Percentiles rank a stretch among this genome's conserved stretches.
phyloP scores from a whole-genome alignment of 2,113 vertebrate species.

The Siphamia tubifer region DNA sequence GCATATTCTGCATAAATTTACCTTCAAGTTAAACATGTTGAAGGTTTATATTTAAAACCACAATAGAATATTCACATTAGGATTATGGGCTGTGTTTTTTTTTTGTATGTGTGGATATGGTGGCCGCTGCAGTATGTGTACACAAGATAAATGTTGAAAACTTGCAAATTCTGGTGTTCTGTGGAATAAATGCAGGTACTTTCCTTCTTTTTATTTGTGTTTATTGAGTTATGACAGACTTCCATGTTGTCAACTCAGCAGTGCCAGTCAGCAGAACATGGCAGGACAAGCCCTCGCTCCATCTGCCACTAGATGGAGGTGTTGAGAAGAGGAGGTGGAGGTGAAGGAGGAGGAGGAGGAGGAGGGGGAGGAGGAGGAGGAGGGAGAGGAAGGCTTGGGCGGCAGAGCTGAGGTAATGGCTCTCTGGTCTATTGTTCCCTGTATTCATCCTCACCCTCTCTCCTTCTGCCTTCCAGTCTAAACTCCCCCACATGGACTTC shows the following conservation, averaged over 20 bases:
- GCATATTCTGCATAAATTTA: too few species aligned
- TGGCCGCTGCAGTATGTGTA: background rate
- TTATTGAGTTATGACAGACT: background rate
- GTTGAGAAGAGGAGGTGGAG: conserved; percentile 42
- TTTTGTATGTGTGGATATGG: background rate
- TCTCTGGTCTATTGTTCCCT: conserved; percentile 71
- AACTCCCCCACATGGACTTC: conserved; percentile 58
- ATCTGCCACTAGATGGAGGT: conserved; percentile 55
- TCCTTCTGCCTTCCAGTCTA: conserved; percentile 60
- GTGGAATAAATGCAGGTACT: conserved; percentile 2
- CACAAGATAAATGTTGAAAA: background rate
- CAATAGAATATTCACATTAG: too few species aligned
- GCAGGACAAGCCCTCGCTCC: background rate
- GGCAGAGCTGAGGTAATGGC: conserved; percentile 60
- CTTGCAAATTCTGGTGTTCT: background rate
- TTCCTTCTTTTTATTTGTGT: background rate
- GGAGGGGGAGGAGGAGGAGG: too few species aligned
- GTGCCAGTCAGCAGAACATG: conserved; percentile 42
- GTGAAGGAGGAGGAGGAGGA: too few species aligned
- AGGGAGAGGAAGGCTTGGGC: conserved; percentile 29
- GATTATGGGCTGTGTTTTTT: background rate
- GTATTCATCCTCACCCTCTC: conserved; percentile 47
- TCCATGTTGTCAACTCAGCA: conserved; percentile 62
- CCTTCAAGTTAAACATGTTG: too few species aligned
- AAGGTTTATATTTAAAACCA: too few species aligned